Conservation (phyloP, 2,113 vertebrate species). For the Xiphophorus maculatus region DNA sequence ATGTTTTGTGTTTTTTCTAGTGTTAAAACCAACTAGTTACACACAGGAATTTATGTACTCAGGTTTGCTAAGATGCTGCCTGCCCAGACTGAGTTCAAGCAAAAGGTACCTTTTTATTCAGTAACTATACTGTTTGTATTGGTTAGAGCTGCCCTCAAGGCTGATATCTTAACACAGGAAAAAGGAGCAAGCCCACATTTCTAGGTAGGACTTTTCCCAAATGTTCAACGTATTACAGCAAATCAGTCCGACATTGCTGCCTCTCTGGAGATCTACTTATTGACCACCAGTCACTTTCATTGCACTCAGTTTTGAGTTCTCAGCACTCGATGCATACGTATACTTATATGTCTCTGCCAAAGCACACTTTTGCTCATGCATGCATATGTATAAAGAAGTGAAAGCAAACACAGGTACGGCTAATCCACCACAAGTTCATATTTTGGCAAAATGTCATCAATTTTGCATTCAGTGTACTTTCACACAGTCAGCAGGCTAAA, state of each 20-base stretch:
- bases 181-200: slow-evolving; percentile 26
- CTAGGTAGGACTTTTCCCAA: slow-evolving; percentile 20
- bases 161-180: slow-evolving; percentile 71
- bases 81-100: slow-evolving; percentile 51
- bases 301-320: not conserved
- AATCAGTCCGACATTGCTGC: slow-evolving; percentile 26
- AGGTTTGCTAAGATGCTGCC: slow-evolving; percentile 36
- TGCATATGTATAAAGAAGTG: slow-evolving; percentile 23
- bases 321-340: not conserved
- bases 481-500: slow-evolving; percentile 80
- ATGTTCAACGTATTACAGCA: slow-evolving; percentile 21
- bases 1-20: slow-evolving; percentile 6
- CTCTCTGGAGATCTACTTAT: not conserved
- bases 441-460: slow-evolving; percentile 71
- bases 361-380: slow-evolving; percentile 1
- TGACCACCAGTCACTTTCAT: slow-evolving; percentile 18
- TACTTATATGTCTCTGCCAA: slow-evolving; percentile 3
- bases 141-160: slow-evolving; percentile 55
- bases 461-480: slow-evolving; percentile 73
- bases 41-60: slow-evolving; percentile 23
- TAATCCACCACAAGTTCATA: slow-evolving; percentile 58
- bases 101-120: slow-evolving; percentile 66
- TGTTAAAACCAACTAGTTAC: slow-evolving; percentile 24
- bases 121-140: slow-evolving; percentile 63
- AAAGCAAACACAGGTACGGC: slow-evolving; percentile 36